A percentile compares a stretch with the other conserved stretches of the same genome.
Conservation (phyloP, 2,113 vertebrate genomes). For the Gallinago undulata region DNA sequence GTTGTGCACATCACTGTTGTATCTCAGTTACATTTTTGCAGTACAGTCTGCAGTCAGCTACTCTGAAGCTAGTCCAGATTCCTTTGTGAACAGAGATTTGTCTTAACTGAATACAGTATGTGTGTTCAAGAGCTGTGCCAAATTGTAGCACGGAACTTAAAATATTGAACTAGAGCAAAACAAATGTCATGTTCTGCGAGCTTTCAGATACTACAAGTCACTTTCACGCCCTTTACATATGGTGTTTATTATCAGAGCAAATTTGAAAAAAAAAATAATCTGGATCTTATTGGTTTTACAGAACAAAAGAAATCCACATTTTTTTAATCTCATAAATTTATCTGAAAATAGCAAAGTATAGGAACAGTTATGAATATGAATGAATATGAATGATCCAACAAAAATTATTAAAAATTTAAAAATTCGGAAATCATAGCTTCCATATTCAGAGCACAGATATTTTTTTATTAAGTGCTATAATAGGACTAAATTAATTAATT, state of each 20-base stretch:
- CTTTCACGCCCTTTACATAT: neutral
- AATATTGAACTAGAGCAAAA: slow-evolving; percentile 17
- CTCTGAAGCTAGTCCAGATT: neutral
- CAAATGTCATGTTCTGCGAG: neutral
- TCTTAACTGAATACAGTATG: neutral
- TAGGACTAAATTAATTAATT: neutral
- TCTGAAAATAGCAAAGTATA: neutral
- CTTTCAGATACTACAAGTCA: neutral
- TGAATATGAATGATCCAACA: neutral
- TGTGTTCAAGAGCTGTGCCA: neutral
- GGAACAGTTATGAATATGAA: neutral
- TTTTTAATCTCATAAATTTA: neutral
- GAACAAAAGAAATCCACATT: neutral
- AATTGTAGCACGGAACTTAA: neutral
- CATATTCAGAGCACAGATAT: neutral
- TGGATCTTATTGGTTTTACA: neutral
- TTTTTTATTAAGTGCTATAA: neutral
- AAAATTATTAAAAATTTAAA: neutral
- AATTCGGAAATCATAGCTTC: neutral
- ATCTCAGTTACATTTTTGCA: neutral
- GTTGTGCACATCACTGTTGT: neutral
- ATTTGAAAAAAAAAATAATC: neutral
- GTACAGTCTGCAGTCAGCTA: neutral
- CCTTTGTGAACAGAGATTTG: neutral
- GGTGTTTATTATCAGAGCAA: neutral